Base-by-base conservation (phyloP, 2,113 vertebrate species). In the Silurus glanis region DNA sequence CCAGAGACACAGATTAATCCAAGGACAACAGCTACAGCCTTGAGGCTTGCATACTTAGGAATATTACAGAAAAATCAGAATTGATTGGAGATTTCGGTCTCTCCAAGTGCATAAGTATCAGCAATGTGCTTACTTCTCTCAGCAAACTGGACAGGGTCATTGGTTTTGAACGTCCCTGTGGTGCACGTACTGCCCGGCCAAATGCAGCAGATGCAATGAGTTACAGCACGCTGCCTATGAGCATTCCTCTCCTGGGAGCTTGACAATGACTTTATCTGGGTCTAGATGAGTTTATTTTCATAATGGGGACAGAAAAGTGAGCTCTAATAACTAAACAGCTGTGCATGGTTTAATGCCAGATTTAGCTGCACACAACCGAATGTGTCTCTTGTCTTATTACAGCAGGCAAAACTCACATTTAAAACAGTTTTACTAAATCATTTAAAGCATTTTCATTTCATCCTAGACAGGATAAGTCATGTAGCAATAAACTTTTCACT, bases 251-350 rank as follows among this genome's bases (percentile, higher is more conserved):
- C 61, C 66, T 66, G 59, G 80, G 80, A 66, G 3, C 59, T 51
- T 82, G 45, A 82, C 80, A 66, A 82, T 66, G 80, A 66, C 80
- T 82, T 82, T 64, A 51, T 62, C 80, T 66, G 61, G 80, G 80
- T 64, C 80, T 81, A 49, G 37, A 64, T 62, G 47, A 66, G 80
- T 82, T 79, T 66, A 82, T 82, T 82, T 64, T 49, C 80, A 82
- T 82, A 82, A 82, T 79, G 25, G 25, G 76, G 76, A 58, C 74
- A 79, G n/a, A 79, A 79, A 79, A 58, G 53, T 79, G 51, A 28
- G 76, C 8, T 56, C 53, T 58, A 79, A 28, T 79, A 79, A 58
- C 76, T 28, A 58, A 79, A 79, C 76, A 79, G 76, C 76, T 79
- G 76, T 79, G 51, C 53, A 28, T 66, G 23, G 64, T 82, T 51